A percentile compares a stretch with the other conserved stretches of the same genome.
Conservation (phyloP, 2,888 invertebrate genomes). For the Lissonota sp. region DNA sequence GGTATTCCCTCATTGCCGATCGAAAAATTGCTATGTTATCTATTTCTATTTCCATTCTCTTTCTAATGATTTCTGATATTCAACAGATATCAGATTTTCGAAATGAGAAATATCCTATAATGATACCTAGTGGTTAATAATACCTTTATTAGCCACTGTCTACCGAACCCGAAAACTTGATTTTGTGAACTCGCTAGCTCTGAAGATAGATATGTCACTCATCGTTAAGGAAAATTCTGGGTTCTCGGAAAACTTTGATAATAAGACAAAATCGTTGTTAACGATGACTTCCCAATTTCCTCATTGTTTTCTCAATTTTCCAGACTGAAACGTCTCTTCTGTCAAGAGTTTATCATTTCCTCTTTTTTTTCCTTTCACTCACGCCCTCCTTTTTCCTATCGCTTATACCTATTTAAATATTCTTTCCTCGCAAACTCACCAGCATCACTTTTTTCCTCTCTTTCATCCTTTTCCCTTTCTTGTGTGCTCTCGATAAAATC, state of each 20-base stretch:
- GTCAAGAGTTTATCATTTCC: conserved; percentile 13
- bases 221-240: background rate
- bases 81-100: too few relatives aligned
- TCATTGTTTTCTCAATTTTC: conserved; percentile 43
- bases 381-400: conserved; percentile 12
- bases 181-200: too few relatives aligned
- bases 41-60: too few relatives aligned
- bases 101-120: too few relatives aligned
- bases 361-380: conserved; percentile 18
- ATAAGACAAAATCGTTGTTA: conserved; percentile 14
- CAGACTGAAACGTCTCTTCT: conserved; percentile 4
- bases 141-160: too few relatives aligned
- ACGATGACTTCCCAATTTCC: conserved; percentile 21
- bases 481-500: conserved; percentile 26
- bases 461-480: background rate
- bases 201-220: too few relatives aligned
- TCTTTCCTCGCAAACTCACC: background rate
- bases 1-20: too few relatives aligned
- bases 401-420: conserved; percentile 34
- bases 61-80: too few relatives aligned
- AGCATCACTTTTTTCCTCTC: conserved; percentile 15
- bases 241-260: background rate
- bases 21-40: too few relatives aligned
- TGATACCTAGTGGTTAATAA: too few relatives aligned
- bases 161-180: too few relatives aligned